Base-by-base conservation (phyloP, 2,113 vertebrate genomes). In the Bujurquina vittata region DNA sequence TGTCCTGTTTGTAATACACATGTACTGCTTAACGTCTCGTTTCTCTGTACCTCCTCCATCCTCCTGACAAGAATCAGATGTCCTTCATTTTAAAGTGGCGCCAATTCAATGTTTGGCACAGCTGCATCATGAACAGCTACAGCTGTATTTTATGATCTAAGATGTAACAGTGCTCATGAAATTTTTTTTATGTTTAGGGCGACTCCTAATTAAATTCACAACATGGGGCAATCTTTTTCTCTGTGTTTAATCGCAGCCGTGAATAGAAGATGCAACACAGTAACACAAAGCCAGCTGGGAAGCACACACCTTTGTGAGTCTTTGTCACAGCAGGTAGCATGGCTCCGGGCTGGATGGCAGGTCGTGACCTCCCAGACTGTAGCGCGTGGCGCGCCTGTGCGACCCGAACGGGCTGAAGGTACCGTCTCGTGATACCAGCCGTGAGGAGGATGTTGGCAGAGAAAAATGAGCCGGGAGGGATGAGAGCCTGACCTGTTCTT, bases 1-100 rank as follows among this genome's bases (percentile, higher is more conserved):
- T 83, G 82, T 93, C 80, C 76, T 79, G 79, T 91, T 91, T 87
- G 35, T 88, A 77, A 79, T 69, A 81, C 79, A 4, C 33, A 35
- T 35, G 59, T 61, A n/a, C 6, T 12, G 10, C 31, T 3, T 11
- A 8, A 33, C 29, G 10, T 2, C 52, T 55, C 20, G 4, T n/a
- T n/a, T n/a, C 52, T 55, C 49, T 54, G 49, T 20, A 20, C 46
- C 5, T 49, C 46, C 46, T 22, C n/a, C n/a, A 26, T 65, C 12
- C 22, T 46, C 62, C 62, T 49, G 40, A n/a, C n/a, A n/a, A 67
- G 14, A 17, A 3, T 3, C 4, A 31, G 31, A 31, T n/a, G 14
- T 10, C 37, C 62, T 65, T 10, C n/a, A 0, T 65, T 65, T 43
- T 43, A 65, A 26, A 8, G 62, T 43, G 62, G 62, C 26, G 62